A percentile compares a stretch with the other conserved stretches of the same genome.
These are phyloP conservation scores for Stenichneumon culpator DNA, from an alignment of 2,888 invertebrate species.

Conservation along the genomic window DNA sequence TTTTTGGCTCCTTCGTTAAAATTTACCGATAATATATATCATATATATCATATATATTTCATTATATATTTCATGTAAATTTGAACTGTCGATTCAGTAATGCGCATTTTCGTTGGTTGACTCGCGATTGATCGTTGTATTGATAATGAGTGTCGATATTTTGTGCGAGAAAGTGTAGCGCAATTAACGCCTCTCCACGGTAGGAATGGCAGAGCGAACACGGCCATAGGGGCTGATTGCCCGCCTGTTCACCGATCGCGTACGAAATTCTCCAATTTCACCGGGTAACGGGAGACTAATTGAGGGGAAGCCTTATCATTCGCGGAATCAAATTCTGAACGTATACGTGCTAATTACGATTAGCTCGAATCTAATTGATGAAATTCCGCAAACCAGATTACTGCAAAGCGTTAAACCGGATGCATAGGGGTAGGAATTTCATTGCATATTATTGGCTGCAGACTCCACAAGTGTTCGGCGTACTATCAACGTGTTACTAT, in stretches of 20 bases:
- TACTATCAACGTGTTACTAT: too few relatives aligned
- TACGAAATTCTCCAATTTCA: not conserved
- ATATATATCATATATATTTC: too few relatives aligned
- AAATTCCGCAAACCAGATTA: conserved; percentile 7
- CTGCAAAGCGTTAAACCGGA: not conserved
- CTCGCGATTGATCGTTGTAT: not conserved
- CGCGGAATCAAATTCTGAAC: not conserved
- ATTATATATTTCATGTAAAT: too few relatives aligned
- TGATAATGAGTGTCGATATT: not conserved
- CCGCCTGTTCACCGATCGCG: not conserved
- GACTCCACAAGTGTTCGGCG: too few relatives aligned
- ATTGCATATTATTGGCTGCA: not conserved
- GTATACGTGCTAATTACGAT: not conserved
- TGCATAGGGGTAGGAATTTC: not conserved
- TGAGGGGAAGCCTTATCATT: not conserved
- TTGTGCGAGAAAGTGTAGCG: not conserved
- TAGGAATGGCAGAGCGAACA: not conserved
- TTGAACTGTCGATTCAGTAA: not conserved
- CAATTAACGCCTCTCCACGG: not conserved
- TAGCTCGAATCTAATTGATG: not conserved
- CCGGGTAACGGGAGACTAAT: not conserved
- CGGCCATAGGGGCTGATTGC: not conserved
- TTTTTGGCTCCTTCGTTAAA: not conserved
- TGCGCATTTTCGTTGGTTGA: not conserved
- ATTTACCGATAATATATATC: not conserved